Percentiles rank a stretch among this genome's conserved stretches.
phyloP scores from a whole-genome alignment of 2,113 vertebrate species.

The Neolamprologus longior region DNA sequence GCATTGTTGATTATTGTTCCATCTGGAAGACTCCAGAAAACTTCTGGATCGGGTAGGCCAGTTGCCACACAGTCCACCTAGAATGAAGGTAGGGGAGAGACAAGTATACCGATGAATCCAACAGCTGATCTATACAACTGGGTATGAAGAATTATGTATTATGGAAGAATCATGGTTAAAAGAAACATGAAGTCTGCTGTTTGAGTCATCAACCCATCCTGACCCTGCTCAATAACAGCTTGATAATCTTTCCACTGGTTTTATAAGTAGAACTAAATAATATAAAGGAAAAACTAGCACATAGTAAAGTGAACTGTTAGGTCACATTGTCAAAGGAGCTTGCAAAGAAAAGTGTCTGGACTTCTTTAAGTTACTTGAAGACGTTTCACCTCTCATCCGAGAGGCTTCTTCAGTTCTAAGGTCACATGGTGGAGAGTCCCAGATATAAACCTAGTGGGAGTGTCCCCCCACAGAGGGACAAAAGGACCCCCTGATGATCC shows the following conservation, averaged over 20 bases:
- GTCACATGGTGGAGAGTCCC: too few species aligned
- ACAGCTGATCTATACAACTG: neutral
- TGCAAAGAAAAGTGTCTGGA: too few species aligned
- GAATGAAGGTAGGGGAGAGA: neutral
- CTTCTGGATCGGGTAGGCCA: constrained; percentile 72
- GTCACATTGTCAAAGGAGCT: neutral
- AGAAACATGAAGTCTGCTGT: neutral
- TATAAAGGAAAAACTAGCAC: neutral
- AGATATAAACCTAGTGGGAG: too few species aligned
- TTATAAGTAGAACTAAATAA: neutral
- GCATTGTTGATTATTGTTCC: constrained; percentile 74
- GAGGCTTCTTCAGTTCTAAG: too few species aligned
- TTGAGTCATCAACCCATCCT: neutral
- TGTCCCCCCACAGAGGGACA: too few species aligned
- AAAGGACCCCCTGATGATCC: too few species aligned
- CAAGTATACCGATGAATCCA: neutral
- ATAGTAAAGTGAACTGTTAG: neutral
- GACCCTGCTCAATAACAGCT: neutral
- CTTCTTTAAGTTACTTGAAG: too few species aligned
- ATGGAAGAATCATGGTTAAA: neutral
- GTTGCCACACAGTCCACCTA: constrained; percentile 75
- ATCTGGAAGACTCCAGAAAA: constrained; percentile 76
- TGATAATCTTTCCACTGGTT: neutral
- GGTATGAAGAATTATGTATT: neutral
- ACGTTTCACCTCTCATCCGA: too few species aligned